phyloP scores from a whole-genome alignment of 53 echinoderm and acorn worm species.

The Hippasteria phrygiana region DNA sequence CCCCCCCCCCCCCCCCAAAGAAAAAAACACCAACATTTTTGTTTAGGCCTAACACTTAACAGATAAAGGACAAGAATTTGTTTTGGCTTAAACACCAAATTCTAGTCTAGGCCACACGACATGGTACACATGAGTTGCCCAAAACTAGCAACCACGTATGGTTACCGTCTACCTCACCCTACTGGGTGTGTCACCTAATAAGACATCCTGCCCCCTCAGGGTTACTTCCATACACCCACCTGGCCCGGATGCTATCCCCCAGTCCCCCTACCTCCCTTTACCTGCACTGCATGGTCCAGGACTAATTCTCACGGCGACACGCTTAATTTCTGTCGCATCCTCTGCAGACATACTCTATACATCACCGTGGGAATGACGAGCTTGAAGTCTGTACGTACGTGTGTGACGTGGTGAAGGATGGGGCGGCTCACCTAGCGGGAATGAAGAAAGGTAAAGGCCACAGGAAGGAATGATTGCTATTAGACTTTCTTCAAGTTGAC shows the following conservation, averaged over 20 bases:
- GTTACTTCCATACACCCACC: not conserved
- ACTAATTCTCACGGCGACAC: slow-evolving; percentile 11
- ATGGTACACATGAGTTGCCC: not conserved
- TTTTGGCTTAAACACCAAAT: too few species aligned
- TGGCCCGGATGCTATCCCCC: not conserved
- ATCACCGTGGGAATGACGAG: slow-evolving; percentile 81
- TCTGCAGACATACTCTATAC: slow-evolving; percentile 88
- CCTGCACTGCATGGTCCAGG: not conserved
- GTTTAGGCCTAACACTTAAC: too few species aligned
- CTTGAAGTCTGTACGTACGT: slow-evolving; percentile 91
- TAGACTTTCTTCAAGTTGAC: too few species aligned
- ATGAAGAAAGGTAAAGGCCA: slow-evolving; percentile 85
- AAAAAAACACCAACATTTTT: too few species aligned
- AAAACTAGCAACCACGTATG: not conserved
- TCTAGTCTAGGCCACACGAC: too few species aligned
- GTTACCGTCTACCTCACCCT: not conserved
- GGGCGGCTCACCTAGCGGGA: slow-evolving; percentile 85
- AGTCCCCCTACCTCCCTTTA: not conserved
- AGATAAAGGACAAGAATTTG: too few species aligned
- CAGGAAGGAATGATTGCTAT: too few species aligned
- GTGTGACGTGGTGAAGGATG: slow-evolving; percentile 80
- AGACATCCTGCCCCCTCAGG: slow-evolving; percentile 16
- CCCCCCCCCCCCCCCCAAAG: too few species aligned
- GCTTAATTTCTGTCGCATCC: slow-evolving; percentile 10
- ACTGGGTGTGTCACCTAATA: slow-evolving; percentile 30